Conservation (phyloP, 2,113 vertebrate species). For the Anhinga anhinga region DNA sequence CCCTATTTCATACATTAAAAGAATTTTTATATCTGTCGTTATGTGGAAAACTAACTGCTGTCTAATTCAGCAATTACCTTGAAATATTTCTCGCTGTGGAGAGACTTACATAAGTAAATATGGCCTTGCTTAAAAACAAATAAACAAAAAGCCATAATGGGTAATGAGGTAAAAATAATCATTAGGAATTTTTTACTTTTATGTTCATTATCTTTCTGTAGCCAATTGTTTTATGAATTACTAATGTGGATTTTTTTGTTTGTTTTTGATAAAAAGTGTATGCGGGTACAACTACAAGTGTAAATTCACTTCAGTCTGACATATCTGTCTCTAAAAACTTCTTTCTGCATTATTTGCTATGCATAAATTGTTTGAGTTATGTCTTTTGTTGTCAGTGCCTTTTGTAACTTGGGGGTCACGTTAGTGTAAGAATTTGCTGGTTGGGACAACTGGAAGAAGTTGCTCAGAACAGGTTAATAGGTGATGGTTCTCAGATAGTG, state of each 20-base stretch:
- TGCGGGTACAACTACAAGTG: neutral
- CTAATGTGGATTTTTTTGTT: neutral
- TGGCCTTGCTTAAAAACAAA: neutral
- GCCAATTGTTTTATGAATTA: neutral
- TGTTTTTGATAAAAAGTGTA: neutral
- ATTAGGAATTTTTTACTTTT: neutral
- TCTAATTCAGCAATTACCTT: neutral
- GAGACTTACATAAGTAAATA: neutral
- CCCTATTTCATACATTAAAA: neutral
- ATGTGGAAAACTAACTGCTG: neutral
- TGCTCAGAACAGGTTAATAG: neutral
- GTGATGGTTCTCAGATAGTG: neutral
- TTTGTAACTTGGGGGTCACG: neutral
- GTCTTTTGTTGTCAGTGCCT: neutral
- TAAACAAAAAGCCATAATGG: neutral
- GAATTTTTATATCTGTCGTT: accelerated
- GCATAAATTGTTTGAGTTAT: neutral
- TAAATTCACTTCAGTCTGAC: neutral
- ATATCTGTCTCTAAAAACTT: neutral
- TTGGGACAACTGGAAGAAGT: neutral
- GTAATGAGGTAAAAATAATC: neutral
- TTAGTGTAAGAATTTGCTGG: neutral
- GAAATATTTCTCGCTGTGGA: neutral
- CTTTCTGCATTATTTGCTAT: neutral
- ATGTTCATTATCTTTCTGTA: neutral